phyloP scores from a whole-genome alignment of 2,797 vertebrate genomes.

The Hemibagrus guttatus region DNA sequence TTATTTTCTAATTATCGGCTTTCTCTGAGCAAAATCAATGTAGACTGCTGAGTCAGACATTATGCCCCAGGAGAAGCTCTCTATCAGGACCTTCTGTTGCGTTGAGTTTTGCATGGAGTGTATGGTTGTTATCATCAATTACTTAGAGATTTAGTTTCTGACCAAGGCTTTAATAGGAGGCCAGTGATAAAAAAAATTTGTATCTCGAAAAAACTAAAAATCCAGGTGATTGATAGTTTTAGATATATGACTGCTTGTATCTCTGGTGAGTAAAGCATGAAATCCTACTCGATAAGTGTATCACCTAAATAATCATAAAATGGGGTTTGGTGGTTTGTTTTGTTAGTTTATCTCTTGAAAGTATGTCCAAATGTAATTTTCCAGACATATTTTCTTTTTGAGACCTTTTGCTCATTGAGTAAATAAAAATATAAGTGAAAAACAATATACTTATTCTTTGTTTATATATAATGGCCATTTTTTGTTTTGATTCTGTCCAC shows the following conservation, averaged over 20 bases:
- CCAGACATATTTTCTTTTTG: background rate
- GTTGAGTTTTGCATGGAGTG: background rate
- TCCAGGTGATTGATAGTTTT: constrained; percentile 20
- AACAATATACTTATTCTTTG: background rate
- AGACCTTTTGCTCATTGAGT: constrained; percentile 28
- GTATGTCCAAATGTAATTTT: background rate
- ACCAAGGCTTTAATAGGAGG: constrained; percentile 29
- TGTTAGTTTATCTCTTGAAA: constrained; percentile 21
- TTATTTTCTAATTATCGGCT: constrained; percentile 35
- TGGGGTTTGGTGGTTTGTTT: background rate
- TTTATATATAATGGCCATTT: background rate
- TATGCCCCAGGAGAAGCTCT: constrained; percentile 4
- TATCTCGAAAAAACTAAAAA: background rate
- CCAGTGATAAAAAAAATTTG: constrained; percentile 4
- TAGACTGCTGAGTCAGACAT: constrained; percentile 18
- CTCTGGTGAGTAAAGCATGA: background rate
- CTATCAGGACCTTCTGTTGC: constrained; percentile 15
- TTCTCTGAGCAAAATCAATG: constrained; percentile 33
- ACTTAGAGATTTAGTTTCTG: constrained; percentile 21
- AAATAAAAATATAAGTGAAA: constrained; percentile 23
- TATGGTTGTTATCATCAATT: background rate
- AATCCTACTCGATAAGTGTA: background rate
- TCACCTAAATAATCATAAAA: background rate
- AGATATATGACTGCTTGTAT: constrained; percentile 1
- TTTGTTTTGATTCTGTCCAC: background rate